Base-by-base conservation (phyloP, 2,797 vertebrate species). In the Hephaestus fuliginosus region DNA sequence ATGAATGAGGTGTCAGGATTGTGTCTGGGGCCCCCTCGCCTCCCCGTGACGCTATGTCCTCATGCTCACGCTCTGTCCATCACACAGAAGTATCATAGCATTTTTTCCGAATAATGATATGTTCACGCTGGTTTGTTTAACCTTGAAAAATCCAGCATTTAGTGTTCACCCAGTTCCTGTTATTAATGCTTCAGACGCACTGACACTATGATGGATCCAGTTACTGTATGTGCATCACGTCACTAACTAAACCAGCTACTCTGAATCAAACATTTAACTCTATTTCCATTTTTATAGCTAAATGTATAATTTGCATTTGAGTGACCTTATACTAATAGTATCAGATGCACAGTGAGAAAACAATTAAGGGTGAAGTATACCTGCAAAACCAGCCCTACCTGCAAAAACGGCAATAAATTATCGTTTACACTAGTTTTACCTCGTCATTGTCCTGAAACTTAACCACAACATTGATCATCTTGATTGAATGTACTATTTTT, bases 1-100 rank as follows among this genome's bases (percentile, higher is more conserved):
- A 97, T 98, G 97, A 93, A 75, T 1, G 86, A 95, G 63, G 51
- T 97, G 81, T 99, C 98, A 3, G 97, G 97, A 57, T 91, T 99
- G 87, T 73, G 80, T 10, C 94, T 99, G 91, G 98, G 98, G 17
- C 97, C 97, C 5, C 97, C 98, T 5, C 96, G 98, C 8, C 96
- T 97, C 69, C 98, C 98, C 0, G 68, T 99, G 72, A 86, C 89
- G 75, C 91, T 46, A 0, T 96, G 96, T 81, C 91, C 95, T 10
- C 36, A 18, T 2, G 88, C 78, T 2, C 81, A 74, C 5, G 90
- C 91, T 0, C 0, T 12, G 48, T 39, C 83, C 68, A 94, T 96
- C 17, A 86, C 85, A 51, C 78, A 93, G 76, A 97, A 96, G 83
- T 93, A 96, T 56, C 64, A 39, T 75, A 91, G 91, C 20, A 76